Conservation (phyloP, 2,113 vertebrate genomes). For the Oenanthe oenanthe region DNA sequence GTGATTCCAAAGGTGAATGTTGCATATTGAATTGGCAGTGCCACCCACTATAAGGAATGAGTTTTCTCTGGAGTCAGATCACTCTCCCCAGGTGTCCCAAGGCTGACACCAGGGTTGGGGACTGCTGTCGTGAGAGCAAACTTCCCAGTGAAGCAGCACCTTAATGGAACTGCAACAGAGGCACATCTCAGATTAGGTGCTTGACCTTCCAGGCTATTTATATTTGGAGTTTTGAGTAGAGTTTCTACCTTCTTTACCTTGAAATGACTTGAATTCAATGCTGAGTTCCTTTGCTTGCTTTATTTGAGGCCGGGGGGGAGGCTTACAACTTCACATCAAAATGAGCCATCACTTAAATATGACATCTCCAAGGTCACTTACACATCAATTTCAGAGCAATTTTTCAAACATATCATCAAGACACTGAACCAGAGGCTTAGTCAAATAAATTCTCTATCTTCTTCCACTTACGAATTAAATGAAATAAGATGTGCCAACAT, state of each 20-base stretch:
- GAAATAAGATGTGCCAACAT: constrained; percentile 33
- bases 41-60: neutral
- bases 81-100: neutral
- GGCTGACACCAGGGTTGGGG: neutral
- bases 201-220: neutral
- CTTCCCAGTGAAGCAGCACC: neutral
- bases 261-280: neutral
- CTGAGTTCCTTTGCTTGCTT: neutral
- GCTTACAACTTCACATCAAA: constrained; percentile 11
- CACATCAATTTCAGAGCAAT: constrained; percentile 49
- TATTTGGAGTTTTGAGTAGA: neutral
- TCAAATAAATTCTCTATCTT: constrained; percentile 52
- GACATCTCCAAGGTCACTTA: constrained; percentile 58
- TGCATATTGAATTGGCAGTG: neutral
- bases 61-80: neutral
- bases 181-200: neutral
- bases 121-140: neutral
- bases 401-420: constrained; percentile 50
- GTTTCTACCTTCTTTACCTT: neutral
- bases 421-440: constrained; percentile 31
- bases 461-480: constrained; percentile 27
- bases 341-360: constrained; percentile 23
- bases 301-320: neutral
- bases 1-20: neutral
- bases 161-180: neutral